Conservation (phyloP, 2,797 vertebrate species). For the Oreonectes daqikongensis region DNA sequence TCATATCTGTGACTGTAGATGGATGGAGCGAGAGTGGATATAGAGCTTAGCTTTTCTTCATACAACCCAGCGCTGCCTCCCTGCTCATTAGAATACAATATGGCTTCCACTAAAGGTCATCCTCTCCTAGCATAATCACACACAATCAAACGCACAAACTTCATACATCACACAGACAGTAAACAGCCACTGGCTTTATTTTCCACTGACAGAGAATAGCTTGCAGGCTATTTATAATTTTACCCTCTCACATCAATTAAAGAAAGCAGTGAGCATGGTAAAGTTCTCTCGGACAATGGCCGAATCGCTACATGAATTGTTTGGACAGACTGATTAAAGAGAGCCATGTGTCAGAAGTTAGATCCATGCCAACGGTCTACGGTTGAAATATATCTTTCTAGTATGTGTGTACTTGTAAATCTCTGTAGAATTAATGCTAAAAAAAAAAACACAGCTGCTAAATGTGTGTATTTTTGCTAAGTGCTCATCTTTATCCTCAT, state of each 20-base stretch:
- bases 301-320: slow-evolving; percentile 6
- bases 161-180: slow-evolving; percentile 98
- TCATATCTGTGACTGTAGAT: slow-evolving; percentile 45
- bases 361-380: not conserved
- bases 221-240: slow-evolving; percentile 84
- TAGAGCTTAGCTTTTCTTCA: slow-evolving; percentile 31
- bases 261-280: slow-evolving; percentile 54
- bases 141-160: slow-evolving; percentile 99
- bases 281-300: slow-evolving; percentile 38
- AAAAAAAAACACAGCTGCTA: not conserved
- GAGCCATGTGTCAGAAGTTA: slow-evolving; percentile 12
- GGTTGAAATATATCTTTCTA: not conserved
- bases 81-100: slow-evolving; percentile 99
- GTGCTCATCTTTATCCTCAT: slow-evolving; percentile 27
- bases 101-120: slow-evolving; percentile 99
- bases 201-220: slow-evolving; percentile 87
- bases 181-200: slow-evolving; percentile 97
- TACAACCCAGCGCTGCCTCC: slow-evolving; percentile 29
- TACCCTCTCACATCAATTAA: slow-evolving; percentile 74
- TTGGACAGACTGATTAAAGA: slow-evolving; percentile 15
- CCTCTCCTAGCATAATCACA: slow-evolving; percentile 99
- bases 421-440: not conserved
- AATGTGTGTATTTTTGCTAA: slow-evolving; percentile 26
- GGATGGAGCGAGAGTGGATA: slow-evolving; percentile 50
- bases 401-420: not conserved